These are phyloP conservation scores for Lycopodina hypogea DNA, from an alignment of 37 sponge, comb jelly and placozoan species.

Conservation along the genomic window DNA sequence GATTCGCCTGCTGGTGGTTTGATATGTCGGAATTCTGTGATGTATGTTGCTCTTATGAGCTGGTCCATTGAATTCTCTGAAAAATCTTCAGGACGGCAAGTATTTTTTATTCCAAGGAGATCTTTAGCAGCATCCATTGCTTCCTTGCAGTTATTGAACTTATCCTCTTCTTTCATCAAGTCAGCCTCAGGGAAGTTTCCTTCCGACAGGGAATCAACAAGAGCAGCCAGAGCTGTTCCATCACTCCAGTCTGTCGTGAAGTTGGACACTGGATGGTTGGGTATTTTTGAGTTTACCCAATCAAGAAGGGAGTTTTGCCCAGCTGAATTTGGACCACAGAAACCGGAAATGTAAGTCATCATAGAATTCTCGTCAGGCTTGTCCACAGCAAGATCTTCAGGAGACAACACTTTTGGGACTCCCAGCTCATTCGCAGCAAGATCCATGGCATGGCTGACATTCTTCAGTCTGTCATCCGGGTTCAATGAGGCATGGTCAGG, in stretches of 20 bases:
- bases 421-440: constrained; percentile 68
- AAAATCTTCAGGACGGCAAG: constrained; percentile 66
- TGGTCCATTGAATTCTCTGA: constrained; percentile 47
- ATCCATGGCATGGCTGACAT: constrained; percentile 63
- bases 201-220: constrained; percentile 61
- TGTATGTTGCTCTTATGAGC: constrained; percentile 62
- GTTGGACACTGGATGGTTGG: constrained; percentile 61
- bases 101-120: constrained; percentile 50
- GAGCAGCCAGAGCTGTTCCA: constrained; percentile 69
- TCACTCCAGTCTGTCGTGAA: constrained; percentile 81
- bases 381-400: constrained; percentile 63
- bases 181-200: constrained; percentile 58
- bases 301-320: constrained; percentile 64
- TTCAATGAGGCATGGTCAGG: constrained; percentile 66
- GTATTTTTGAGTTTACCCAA: constrained; percentile 74
- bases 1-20: background rate
- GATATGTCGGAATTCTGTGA: constrained; percentile 66
- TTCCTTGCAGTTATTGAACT: constrained; percentile 52
- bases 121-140: constrained; percentile 66
- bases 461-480: constrained; percentile 53
- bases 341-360: constrained; percentile 86
- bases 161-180: constrained; percentile 40
- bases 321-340: constrained; percentile 67
- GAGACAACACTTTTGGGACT: constrained; percentile 61
- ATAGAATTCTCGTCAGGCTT: constrained; percentile 80